Evolutionary conservation across 92 coral and sea anemone genomes (phyloP).

Genomic region (Plumapathes pennacea): DNA sequence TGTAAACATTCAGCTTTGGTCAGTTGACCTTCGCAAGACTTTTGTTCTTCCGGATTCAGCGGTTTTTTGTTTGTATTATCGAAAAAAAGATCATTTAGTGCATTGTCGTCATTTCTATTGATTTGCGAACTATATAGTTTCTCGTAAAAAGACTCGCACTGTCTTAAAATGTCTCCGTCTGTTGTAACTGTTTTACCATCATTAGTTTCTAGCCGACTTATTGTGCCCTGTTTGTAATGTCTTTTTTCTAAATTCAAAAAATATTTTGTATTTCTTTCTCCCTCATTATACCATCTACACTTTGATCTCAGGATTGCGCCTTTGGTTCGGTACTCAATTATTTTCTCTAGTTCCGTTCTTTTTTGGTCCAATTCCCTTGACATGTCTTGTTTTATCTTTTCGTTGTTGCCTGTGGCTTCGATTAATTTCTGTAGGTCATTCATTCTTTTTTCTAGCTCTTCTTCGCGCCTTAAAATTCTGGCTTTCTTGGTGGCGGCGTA

Average conservation of each 20-base stretch:
- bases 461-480: neutral
- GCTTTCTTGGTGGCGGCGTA: neutral
- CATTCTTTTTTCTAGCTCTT: constrained; percentile 3
- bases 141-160: constrained; percentile 24
- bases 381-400: neutral
- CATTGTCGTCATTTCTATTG: neutral
- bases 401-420: neutral
- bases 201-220: constrained; percentile 10
- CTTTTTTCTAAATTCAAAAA: constrained; percentile 10
- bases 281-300: constrained; percentile 21
- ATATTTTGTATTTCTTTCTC: constrained; percentile 5
- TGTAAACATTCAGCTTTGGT: constrained; percentile 16
- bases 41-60: constrained; percentile 12
- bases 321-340: constrained; percentile 14
- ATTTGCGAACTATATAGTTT: constrained; percentile 12
- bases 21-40: constrained; percentile 7
- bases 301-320: constrained; percentile 19
- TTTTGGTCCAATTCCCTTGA: neutral
- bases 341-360: constrained; percentile 8
- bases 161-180: constrained; percentile 22
- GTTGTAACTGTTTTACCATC: constrained; percentile 1
- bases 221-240: constrained; percentile 10
- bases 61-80: neutral
- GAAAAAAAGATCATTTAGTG: constrained; percentile 7
- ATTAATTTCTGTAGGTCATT: constrained; percentile 1